Evolutionary conservation across 2,888 invertebrate genomes (phyloP).

Genomic region (Drosophila seclusa): DNA sequence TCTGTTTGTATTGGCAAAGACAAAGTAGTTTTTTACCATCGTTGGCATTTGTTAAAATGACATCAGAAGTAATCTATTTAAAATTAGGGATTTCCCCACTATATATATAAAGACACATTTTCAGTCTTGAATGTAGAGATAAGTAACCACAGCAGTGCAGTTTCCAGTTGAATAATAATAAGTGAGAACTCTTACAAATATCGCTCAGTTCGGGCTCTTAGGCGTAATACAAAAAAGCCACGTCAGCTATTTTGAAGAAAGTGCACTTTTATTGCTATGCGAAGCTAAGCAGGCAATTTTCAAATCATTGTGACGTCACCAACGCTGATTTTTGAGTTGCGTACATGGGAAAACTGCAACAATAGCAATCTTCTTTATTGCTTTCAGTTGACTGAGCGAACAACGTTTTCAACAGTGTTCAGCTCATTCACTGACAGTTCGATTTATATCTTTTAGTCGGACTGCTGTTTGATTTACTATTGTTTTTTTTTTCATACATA

Average conservation of each 20-base stretch:
- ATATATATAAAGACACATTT: background rate
- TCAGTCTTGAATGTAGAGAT: background rate
- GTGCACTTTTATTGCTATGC: too few species aligned
- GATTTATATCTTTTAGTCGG: background rate
- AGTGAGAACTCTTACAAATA: background rate
- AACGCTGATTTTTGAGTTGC: background rate
- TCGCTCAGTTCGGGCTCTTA: background rate
- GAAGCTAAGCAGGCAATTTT: background rate
- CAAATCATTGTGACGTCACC: conserved; percentile 6
- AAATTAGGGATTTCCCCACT: background rate
- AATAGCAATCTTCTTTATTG: too few species aligned
- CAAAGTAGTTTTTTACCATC: too few species aligned
- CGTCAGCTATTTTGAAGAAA: too few species aligned
- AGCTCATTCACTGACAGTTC: background rate
- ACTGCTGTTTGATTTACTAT: background rate
- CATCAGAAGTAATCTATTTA: background rate
- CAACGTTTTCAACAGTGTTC: background rate
- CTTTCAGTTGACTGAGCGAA: too few species aligned
- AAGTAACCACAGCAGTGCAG: background rate
- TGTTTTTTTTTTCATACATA: background rate
- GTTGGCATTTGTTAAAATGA: too few species aligned
- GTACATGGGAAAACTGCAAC: too few species aligned
- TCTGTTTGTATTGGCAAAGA: too few species aligned
- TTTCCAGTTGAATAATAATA: background rate
- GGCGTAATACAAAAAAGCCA: too few species aligned